Evolutionary conservation across 2,113 vertebrate species (phyloP).

Genomic region (Bolborhynchus lineola): DNA sequence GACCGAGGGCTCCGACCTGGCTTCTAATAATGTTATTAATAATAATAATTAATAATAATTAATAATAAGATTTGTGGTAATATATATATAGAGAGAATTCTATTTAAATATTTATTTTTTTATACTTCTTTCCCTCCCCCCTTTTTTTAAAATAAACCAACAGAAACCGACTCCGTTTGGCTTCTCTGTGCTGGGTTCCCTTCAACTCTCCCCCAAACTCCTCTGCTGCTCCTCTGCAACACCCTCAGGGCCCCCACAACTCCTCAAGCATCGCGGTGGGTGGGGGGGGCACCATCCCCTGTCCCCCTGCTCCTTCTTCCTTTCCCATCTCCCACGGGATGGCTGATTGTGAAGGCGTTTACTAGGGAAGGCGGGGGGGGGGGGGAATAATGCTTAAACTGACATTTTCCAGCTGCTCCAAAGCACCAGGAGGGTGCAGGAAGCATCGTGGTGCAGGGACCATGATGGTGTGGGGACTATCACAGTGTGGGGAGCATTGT

Average conservation of each 20-base stretch:
- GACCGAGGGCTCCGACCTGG: not conserved
- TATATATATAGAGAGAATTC: not conserved
- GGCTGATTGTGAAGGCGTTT: not conserved
- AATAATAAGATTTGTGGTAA: conserved; percentile 34
- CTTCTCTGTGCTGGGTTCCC: not conserved
- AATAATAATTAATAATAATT: conserved; percentile 37
- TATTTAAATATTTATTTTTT: conserved; percentile 73
- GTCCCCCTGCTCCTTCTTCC: not conserved
- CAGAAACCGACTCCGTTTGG: not conserved
- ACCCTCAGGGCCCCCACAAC: rapidly evolving
- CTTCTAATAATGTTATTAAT: conserved; percentile 5
- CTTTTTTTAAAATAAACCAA: conserved; percentile 35
- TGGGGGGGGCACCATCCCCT: not conserved
- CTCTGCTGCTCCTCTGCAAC: not conserved
- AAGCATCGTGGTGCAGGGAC: not conserved
- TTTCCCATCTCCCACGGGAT: not conserved
- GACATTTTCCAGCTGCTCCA: not conserved
- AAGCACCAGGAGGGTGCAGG: rapidly evolving
- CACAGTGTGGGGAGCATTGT: not conserved
- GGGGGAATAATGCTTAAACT: not conserved
- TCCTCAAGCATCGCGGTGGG: rapidly evolving
- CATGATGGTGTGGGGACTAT: not conserved
- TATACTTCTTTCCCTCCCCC: not conserved
- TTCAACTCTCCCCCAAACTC: not conserved
- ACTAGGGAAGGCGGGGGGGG: not conserved